Base-by-base conservation (phyloP, 2,888 invertebrate species). In the Xylota segnis region DNA sequence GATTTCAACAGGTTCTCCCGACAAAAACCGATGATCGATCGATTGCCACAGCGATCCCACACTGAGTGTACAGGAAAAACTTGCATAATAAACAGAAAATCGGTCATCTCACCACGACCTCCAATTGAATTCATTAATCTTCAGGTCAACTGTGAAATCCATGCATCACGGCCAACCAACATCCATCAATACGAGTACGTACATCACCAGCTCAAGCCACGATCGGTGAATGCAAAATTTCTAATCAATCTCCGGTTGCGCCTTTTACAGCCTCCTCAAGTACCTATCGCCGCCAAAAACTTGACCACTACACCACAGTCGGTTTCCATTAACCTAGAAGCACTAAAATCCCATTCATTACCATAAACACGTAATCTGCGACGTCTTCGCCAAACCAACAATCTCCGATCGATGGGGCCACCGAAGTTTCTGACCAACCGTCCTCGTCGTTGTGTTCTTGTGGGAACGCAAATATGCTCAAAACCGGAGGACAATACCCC, bases 281-380 rank as follows among this genome's bases (percentile, higher is more conserved):
- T 34, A 40, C 18, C 5, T 6, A 56, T 34, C 63, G 50, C n/a
- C 23, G 23, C 83, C 79, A 56, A 86, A 71, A 82, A 68, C 82
- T 82, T 86, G 86, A 81, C 86, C 86, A 72, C 63, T 37, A 10
- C 18, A 54, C 14, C 54, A 58, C 79, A 54, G 66, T 47, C 40
- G 56, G 72, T 76, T 86, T 63, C 82, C 82, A 86, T 82, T 86
- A 86, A 86, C 86, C 86, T 86, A 86, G 76, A 86, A 86, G 86
- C 82, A 82, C 86, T 86, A 82, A 86, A 86, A 81, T 86, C 81
- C 82, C 86, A 86, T 86, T 86, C 86, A 86, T 86, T 86, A 77
- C 86, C 82, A 82, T 82, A 86, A 86, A 82, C 86, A 86, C 76
- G 86, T 81, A 76, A 59, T 71, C 71, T 9, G 58, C 52, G n/a